Evolutionary conservation across 2,113 vertebrate genomes (phyloP), one percentile per base, ranked within the genome.

Genomic region (Osmerus mordax): DNA sequence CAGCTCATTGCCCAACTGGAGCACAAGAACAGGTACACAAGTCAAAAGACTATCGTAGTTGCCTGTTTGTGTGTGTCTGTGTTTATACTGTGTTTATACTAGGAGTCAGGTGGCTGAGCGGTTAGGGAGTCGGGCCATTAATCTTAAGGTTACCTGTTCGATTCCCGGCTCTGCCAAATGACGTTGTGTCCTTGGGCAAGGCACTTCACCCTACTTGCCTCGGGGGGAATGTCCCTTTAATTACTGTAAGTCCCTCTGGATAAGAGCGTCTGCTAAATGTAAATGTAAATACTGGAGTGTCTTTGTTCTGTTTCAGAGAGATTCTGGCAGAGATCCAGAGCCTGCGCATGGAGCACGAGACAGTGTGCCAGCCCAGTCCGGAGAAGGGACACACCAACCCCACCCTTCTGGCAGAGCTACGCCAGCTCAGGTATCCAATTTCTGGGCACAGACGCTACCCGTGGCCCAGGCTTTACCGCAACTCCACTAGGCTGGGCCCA

Each of bases 1-100:
- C 95, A 97, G 81, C 95, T 99, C 67, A 98, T 99, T 5, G 95
- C 95, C 2, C 95, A 98, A 86, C 92, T 99, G 90, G 97, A 98
- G 75, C 93, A 90, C 82, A 98, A 97, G 78, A 98, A 99, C 93
- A 94, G 97, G 97, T 98, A 81, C 18, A 55, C 7, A 23, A 64
- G 29, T 8, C 60, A 21, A 28, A 56, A 16, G 54, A 56, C 54
- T 18, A 23, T 11, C 61, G 28, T 63, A 5, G 13, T 18, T 68
- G 65, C 52, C 25, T 19, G 12, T 65, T 60, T 62, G 59, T 12
- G 18, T 28, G 23, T n/a, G 29, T 41, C 15, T 41, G 23, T 23
- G 23, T 23, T 23, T 23, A 23, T 23, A 23, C 36, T 54, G 47
- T 53, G 41, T 62, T 23, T 73, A 25, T 21, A 21, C 21, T 21